A percentile compares a stretch with the other conserved stretches of the same genome.
These are phyloP conservation scores for Ceratoteleas bidentatus DNA, from an alignment of 1,140 invertebrate species.

Conservation along the genomic window DNA sequence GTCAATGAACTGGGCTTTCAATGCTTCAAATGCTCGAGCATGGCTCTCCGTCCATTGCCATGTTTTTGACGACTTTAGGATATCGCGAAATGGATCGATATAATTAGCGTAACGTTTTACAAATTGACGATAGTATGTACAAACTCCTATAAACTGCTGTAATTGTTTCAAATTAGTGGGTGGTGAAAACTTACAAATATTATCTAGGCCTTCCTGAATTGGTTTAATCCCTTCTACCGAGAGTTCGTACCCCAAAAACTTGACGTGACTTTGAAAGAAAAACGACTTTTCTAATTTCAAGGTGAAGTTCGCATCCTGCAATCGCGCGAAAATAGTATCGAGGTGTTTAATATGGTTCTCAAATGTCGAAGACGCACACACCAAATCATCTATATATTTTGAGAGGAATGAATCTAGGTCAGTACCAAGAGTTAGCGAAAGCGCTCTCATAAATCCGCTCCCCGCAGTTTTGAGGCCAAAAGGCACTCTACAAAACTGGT, in stretches of 20 bases:
- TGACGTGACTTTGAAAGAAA: not conserved
- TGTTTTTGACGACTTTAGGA: no score
- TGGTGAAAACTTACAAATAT: not conserved
- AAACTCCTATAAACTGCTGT: not conserved
- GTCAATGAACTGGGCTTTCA: not conserved
- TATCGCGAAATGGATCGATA: no score
- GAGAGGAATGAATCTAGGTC: conserved; percentile 1
- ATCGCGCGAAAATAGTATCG: not conserved
- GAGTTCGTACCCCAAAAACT: not conserved
- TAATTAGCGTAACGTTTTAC: no score
- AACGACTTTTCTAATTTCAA: not conserved
- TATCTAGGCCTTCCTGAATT: not conserved
- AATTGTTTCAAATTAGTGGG: conserved; percentile 5
- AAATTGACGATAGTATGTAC: no score
- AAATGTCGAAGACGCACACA: not conserved
- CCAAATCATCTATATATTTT: not conserved
- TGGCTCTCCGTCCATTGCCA: no score
- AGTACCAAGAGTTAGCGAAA: no score
- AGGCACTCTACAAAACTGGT: no score
- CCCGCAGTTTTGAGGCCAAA: no score
- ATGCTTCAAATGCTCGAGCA: not conserved
- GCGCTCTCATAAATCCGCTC: no score
- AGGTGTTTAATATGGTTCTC: not conserved
- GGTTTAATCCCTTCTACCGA: not conserved
- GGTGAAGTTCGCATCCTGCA: not conserved